These are phyloP conservation scores for Zygogramma bicolorata DNA, from an alignment of 2,888 invertebrate species.

Conservation along the genomic window DNA sequence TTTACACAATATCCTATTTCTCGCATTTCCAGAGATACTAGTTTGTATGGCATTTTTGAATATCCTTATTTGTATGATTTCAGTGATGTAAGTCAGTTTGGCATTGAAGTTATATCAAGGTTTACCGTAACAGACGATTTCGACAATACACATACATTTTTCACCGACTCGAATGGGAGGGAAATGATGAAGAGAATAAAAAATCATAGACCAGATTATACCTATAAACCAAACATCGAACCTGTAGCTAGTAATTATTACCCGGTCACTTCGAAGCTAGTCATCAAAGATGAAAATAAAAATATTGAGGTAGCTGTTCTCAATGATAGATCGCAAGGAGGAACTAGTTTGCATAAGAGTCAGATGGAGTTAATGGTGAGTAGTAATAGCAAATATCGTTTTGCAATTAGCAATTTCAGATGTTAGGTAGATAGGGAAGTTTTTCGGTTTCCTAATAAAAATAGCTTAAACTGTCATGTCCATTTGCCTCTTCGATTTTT, in stretches of 20 bases:
- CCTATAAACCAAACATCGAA: constrained; percentile 65
- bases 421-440: not conserved
- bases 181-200: constrained; percentile 74
- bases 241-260: constrained; percentile 79
- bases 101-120: constrained; percentile 22
- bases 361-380: constrained; percentile 76
- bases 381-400: no score
- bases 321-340: constrained; percentile 74
- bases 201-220: constrained; percentile 73
- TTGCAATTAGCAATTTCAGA: not conserved
- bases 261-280: constrained; percentile 78
- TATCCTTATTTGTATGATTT: no score
- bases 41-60: no score
- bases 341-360: constrained; percentile 69
- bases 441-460: not conserved
- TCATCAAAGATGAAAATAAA: constrained; percentile 66
- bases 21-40: no score
- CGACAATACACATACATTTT: constrained; percentile 67
- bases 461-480: no score
- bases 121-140: constrained; percentile 42
- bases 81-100: no score
- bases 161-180: constrained; percentile 84
- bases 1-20: no score
- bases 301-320: constrained; percentile 70
- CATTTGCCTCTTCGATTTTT: no score